Base-by-base conservation (phyloP, 2,113 vertebrate genomes). In the Zosterops lateralis region DNA sequence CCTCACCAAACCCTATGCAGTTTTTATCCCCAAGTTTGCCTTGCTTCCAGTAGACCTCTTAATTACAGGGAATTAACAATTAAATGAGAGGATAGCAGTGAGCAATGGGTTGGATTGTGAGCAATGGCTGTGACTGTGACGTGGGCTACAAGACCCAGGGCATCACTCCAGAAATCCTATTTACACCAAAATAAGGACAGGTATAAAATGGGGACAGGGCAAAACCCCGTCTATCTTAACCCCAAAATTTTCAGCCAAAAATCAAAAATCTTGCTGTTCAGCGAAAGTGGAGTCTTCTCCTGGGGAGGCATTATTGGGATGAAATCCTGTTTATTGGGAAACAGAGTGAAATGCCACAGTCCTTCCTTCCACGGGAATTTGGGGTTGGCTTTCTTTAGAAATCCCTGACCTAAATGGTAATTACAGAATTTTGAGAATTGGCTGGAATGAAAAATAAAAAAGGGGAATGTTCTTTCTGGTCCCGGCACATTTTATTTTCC, bases 51-150 rank as follows among this genome's bases (percentile, higher is more conserved):
- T 3, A 65, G 89, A 47, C 13, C 36, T 93, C 72, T 79, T 92
- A 92, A 94, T 88, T 90, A 65, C 58, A 53, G 72, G 10, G 9
- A 57, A 93, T 90, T 64, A 93, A 82, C 81, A 82, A 44, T 72
- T 65, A 80, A 93, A 80, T 16, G 36, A 44, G 79, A 56, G n/a
- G 61, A 67, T 1, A 13, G 74, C 53, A 54, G 61, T 0, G 0
- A 89, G 68, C 17, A 40, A 57, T 22, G 84, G 74, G 78, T 28
- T 12, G 80, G 67, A 48, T 40, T 90, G 62, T 91, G 38, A 38
- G 38, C 81, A 84, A 60, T 34, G 32, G 7, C 47, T 1, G 9
- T 1, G 9, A 29, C 29, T 0, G 0, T 77, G 70, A 62, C 1
- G 1, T 38, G n/a, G 51, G 38, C 31, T 36, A 19, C 1, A 4